These are phyloP conservation scores for Tachina grossa DNA, from an alignment of 2,888 invertebrate species.

Conservation along the genomic window DNA sequence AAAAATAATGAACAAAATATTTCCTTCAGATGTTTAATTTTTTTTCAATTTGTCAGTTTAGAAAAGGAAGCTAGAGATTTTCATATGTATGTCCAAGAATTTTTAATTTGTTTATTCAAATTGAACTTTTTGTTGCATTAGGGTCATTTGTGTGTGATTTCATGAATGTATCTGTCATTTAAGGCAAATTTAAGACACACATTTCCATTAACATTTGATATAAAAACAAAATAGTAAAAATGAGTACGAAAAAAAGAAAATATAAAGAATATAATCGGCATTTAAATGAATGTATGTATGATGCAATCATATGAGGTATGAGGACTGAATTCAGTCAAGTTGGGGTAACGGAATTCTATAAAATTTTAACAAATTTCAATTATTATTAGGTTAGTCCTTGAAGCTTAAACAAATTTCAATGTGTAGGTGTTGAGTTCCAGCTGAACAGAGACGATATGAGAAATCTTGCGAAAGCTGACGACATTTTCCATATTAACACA, in stretches of 20 bases:
- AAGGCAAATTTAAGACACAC: neutral
- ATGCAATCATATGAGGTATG: neutral
- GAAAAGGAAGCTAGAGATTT: neutral
- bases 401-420: neutral
- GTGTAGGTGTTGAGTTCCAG: neutral
- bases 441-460: constrained; percentile 1
- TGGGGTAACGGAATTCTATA: neutral
- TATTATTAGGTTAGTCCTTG: neutral
- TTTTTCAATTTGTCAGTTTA: neutral
- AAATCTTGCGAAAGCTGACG: constrained; percentile 34
- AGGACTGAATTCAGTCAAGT: neutral
- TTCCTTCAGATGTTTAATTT: neutral
- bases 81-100: constrained; percentile 10
- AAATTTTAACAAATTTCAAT: neutral
- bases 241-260: neutral
- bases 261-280: constrained; percentile 9
- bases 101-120: constrained; percentile 53
- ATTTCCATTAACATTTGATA: constrained; percentile 45
- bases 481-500: constrained; percentile 60
- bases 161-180: constrained; percentile 29
- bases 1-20: neutral
- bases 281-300: neutral
- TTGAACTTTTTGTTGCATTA: neutral
- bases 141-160: constrained; percentile 13
- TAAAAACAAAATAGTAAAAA: constrained; percentile 19